These are phyloP conservation scores for Xestia xanthographa DNA, from an alignment of 2,888 invertebrate genomes.

Conservation along the genomic window DNA sequence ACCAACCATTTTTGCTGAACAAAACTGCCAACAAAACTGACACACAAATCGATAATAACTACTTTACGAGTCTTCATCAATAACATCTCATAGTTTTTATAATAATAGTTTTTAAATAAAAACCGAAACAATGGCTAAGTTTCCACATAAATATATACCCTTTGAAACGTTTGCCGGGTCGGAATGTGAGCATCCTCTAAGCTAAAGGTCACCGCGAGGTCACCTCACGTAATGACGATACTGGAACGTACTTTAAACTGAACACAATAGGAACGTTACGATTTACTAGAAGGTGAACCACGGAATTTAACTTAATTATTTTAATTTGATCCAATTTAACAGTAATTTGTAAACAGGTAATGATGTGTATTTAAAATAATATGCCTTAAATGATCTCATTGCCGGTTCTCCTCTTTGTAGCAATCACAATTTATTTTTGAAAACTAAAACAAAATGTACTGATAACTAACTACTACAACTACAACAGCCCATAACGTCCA, in stretches of 20 bases:
- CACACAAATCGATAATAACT: constrained; percentile 37
- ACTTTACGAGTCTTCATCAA: neutral
- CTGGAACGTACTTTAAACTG: constrained; percentile 70
- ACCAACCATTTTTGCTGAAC: neutral
- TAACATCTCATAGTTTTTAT: constrained; percentile 38
- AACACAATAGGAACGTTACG: constrained; percentile 77
- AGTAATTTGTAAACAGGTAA: constrained; percentile 50
- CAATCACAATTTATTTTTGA: neutral
- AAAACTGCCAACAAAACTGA: neutral
- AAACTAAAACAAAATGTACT: neutral
- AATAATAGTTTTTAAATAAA: constrained; percentile 63
- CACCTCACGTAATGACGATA: constrained; percentile 73
- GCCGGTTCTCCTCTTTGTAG: neutral
- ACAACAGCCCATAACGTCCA: no score
- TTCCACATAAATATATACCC: constrained; percentile 77
- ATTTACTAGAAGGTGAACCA: constrained; percentile 80
- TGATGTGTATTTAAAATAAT: constrained; percentile 2
- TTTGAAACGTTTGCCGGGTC: constrained; percentile 79
- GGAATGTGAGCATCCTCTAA: constrained; percentile 87
- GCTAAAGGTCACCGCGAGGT: constrained; percentile 85
- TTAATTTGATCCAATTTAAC: constrained; percentile 59
- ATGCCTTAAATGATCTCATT: neutral
- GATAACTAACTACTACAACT: no score
- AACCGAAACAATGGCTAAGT: constrained; percentile 76
- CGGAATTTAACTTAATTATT: constrained; percentile 63